Conservation (phyloP, 2,888 invertebrate species). For the Luperina nickerlii region DNA sequence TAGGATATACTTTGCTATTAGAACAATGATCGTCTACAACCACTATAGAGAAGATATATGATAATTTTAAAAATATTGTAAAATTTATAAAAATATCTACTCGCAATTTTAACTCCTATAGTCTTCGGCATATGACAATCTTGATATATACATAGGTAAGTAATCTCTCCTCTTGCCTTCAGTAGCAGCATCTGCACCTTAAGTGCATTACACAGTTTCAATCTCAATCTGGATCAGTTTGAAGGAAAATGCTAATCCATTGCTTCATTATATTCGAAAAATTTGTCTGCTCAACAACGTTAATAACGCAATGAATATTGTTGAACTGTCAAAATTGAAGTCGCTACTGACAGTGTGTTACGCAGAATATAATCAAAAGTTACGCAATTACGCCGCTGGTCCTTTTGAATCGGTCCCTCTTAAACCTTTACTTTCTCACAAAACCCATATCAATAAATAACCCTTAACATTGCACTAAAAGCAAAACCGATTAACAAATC, state of each 20-base stretch:
- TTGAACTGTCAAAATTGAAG: no score
- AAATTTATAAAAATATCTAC: not conserved
- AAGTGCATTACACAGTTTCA: no score
- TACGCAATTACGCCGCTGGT: no score
- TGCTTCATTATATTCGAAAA: no score
- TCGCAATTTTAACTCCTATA: not conserved
- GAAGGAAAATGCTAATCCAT: no score
- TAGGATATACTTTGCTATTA: not conserved
- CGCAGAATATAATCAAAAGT: no score
- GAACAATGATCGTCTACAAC: not conserved
- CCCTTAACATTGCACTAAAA: constrained; percentile 7
- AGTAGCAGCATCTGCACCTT: not conserved
- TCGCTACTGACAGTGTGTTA: no score
- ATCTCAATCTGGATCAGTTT: no score
- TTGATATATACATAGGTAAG: not conserved
- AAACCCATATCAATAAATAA: not conserved
- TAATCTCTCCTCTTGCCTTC: not conserved
- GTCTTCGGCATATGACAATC: not conserved
- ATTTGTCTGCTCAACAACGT: no score
- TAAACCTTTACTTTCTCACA: not conserved
- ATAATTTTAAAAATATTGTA: not conserved
- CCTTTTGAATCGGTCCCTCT: no score
- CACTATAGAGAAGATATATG: no score
- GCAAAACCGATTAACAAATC: constrained; percentile 14
- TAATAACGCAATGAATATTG: no score